These are phyloP conservation scores for Sylvia atricapilla DNA, from an alignment of 2,113 vertebrate species.

Conservation along the genomic window DNA sequence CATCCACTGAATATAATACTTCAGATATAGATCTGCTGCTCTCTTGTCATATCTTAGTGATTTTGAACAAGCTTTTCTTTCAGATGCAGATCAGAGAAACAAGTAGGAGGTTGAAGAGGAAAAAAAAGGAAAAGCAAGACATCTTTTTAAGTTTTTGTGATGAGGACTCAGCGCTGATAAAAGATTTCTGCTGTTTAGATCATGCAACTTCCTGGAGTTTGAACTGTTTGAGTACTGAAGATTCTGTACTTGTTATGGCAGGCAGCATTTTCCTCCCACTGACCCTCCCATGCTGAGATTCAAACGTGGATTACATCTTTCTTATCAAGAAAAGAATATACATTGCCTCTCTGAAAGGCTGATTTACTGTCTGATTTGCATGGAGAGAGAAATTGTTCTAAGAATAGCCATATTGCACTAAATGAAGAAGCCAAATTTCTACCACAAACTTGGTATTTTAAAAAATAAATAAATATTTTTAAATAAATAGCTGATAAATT, in stretches of 20 bases:
- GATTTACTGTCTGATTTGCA: background rate
- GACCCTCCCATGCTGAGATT: background rate
- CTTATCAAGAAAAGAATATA: background rate
- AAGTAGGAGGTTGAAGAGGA: background rate
- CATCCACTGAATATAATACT: background rate
- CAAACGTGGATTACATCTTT: background rate
- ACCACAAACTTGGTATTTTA: background rate
- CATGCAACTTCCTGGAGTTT: background rate
- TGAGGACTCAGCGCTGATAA: background rate
- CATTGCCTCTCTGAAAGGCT: background rate
- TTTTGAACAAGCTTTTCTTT: conserved; percentile 27
- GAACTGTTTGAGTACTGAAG: background rate
- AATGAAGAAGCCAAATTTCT: background rate
- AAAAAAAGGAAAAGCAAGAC: background rate
- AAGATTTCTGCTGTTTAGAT: conserved; percentile 1
- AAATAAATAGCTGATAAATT: background rate
- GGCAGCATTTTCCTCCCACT: background rate
- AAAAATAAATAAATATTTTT: background rate
- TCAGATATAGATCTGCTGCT: background rate
- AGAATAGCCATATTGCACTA: background rate
- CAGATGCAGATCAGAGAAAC: conserved; percentile 30
- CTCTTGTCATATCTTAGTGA: background rate
- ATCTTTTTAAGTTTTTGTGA: background rate
- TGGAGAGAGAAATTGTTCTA: background rate
- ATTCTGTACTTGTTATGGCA: background rate